phyloP scores from a whole-genome alignment of 2,797 vertebrate genomes.

The Orestias chungarensis region DNA sequence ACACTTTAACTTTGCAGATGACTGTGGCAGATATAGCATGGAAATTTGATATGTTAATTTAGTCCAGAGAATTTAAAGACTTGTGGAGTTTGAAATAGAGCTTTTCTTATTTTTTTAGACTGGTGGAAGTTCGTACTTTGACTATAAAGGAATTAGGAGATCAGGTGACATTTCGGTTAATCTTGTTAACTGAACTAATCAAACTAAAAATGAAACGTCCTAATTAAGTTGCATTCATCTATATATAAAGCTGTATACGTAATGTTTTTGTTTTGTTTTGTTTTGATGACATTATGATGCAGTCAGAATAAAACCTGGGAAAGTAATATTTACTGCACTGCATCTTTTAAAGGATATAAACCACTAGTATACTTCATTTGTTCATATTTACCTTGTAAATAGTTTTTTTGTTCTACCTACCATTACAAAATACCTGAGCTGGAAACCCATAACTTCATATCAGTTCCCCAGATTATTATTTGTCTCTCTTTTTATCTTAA shows the following conservation, averaged over 20 bases:
- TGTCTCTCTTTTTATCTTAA: background rate
- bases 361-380: background rate
- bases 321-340: too few species aligned
- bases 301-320: background rate
- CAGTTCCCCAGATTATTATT: too few species aligned
- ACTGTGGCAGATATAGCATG: background rate
- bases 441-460: background rate
- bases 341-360: too few species aligned
- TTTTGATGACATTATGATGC: background rate
- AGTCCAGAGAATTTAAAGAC: too few species aligned
- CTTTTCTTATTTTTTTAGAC: too few species aligned
- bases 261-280: background rate
- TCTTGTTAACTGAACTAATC: background rate
- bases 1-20: background rate
- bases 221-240: background rate
- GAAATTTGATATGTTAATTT: too few species aligned
- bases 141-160: background rate
- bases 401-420: background rate
- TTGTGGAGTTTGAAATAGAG: too few species aligned
- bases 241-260: background rate
- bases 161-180: background rate
- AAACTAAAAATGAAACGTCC: background rate
- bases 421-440: too few species aligned
- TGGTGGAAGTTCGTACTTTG: too few species aligned
- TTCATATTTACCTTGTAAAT: background rate